Base-by-base conservation (phyloP, 2,113 vertebrate genomes). In the Phalacrocorax aristotelis region DNA sequence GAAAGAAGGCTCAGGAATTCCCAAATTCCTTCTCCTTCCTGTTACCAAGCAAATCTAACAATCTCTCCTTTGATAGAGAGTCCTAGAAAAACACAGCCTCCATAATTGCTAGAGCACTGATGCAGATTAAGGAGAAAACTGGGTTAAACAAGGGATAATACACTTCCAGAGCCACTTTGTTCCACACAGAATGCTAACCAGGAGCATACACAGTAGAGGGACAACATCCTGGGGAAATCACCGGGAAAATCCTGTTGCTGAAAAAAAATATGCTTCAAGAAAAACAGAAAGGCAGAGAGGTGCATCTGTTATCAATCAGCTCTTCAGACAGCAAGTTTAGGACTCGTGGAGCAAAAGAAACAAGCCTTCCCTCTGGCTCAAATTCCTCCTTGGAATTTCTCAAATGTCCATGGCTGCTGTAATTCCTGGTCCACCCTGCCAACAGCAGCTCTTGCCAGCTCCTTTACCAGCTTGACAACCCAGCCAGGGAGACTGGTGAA, bases 221-320 rank as follows among this genome's bases (percentile, higher is more conserved):
- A 75, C 27, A 93, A 83, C 72, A 83, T 92, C 86, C 83, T 75
- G 80, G 64, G 46, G 83, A 95, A 83, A 96, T 96, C 88, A 92
- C 66, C 92, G 91, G 76, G 55, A 83, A 95, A 88, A 66, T 81
- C 55, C 76, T 44, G 16, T 49, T 69, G 76, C 66, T 86, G 89
- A 58, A 93, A 87, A 93, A 34, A 29, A 77, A 34, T 27, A 71
- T 6, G 10, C 71, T 89, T 83, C 83, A 81, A 81, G 82, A 83
- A 90, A 95, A 94, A 38, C 80, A 91, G 82, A 88, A 83, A 89
- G 75, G 60, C 87, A 84, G 77, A 86, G 90, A 95, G 76, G 87
- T 96, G 91, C 96, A 95, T 94, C 94, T 96, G 96, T 89, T 96
- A 96, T 58, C 95, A 95, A 97, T 97, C 95, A 96, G 38, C 60